Evolutionary conservation across 2,113 vertebrate species (phyloP), one percentile per base, ranked within the genome.

Genomic region (Chunga burmeisteri): DNA sequence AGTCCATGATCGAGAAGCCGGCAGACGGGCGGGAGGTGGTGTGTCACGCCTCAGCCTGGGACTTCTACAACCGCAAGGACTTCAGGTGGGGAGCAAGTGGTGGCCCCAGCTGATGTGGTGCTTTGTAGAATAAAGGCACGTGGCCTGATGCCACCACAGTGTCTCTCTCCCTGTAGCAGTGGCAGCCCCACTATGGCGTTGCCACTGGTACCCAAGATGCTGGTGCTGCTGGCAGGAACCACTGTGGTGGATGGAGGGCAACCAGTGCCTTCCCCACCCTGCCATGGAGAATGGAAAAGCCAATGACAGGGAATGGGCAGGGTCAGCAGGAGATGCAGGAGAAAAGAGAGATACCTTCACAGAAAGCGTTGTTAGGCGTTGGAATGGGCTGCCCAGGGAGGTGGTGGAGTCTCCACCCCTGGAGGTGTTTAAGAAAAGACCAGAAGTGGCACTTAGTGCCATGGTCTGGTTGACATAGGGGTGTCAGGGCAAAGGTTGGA

Each of bases 1-100:
- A 98, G 83, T 99, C 98, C 3, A 98, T 98, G 98, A 88, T 98
- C 0, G 98, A 98, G 93, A 99, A 99, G 68, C 98, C 98, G 0
- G 29, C 83, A 0, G 97, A 98, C 0, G 97, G 97, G 36, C 63
- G 98, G 61, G 98, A 98, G 56, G 98, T 98, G 32, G 98, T 99
- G 23, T 99, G 98, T 44, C 98, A 99, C 0, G 98, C 98, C 81
- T 99, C 98, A 0, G 98, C 98, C 84, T 99, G 98, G 98, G 98
- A 99, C 38, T 99, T 99, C 97, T 98, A 98, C 97, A 98, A 98
- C 8, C 97, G 98, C 96, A 98, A 98, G 82, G 98, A 98, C 92
- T 99, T 98, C 96, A 98, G 98, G 98, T 98, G 10, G 81, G 55
- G 16, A 29, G 22, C 30, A 20, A 44, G 62, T 4, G 49, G 80